Percentiles rank a stretch among this genome's conserved stretches.
phyloP scores from a whole-genome alignment of 2,113 vertebrate species.

The Synodontis membranacea region DNA sequence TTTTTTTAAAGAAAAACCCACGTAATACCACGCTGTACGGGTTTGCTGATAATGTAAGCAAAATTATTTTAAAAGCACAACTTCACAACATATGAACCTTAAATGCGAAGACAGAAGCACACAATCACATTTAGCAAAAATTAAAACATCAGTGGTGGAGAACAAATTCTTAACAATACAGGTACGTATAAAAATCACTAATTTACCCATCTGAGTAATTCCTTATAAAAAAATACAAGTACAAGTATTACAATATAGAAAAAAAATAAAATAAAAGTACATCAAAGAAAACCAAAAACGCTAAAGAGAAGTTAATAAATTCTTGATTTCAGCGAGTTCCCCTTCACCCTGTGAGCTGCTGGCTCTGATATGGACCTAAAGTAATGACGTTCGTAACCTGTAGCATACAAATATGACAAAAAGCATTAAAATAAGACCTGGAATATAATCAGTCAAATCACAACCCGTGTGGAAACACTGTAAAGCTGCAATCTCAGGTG shows the following conservation, averaged over 20 bases:
- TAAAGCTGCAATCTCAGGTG: slow-evolving; percentile 58
- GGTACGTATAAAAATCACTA: not conserved
- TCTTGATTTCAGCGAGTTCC: slow-evolving; percentile 76
- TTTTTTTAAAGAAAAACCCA: not conserved
- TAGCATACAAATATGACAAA: slow-evolving; percentile 99
- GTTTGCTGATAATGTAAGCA: slow-evolving; percentile 10
- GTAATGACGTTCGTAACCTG: slow-evolving; percentile 99
- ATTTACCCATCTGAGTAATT: not conserved
- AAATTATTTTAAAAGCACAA: not conserved
- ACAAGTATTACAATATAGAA: not conserved
- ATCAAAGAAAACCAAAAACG: not conserved
- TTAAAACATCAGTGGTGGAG: not conserved
- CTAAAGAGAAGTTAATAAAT: not conserved
- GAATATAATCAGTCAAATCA: slow-evolving; percentile 71
- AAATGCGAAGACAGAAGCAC: not conserved
- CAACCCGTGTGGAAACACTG: slow-evolving; percentile 58
- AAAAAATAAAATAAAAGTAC: not conserved
- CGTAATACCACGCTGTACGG: not conserved
- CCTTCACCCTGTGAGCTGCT: slow-evolving; percentile 96
- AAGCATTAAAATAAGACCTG: slow-evolving; percentile 92
- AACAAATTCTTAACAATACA: not conserved
- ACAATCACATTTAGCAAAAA: not conserved
- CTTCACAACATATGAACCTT: not conserved
- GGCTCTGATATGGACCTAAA: slow-evolving; percentile 89
- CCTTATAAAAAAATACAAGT: not conserved